Evolutionary conservation across 2,797 vertebrate species (phyloP), one percentile per base, ranked within the genome.

Genomic region (Scolopax bukidnonensis): DNA sequence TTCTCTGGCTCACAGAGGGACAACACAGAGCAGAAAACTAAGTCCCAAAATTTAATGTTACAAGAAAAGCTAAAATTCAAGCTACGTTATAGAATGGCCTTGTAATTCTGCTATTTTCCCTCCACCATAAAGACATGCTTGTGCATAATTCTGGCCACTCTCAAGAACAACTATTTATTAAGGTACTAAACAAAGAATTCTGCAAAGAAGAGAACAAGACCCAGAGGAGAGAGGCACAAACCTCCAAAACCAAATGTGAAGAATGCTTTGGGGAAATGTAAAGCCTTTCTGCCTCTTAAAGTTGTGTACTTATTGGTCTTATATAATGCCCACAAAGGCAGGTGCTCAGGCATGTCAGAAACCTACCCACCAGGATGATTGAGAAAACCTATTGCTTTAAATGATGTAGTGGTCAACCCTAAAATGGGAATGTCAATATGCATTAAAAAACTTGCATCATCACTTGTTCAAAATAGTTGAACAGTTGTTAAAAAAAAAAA

Each of bases 391-490:
- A 43, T 2, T 45, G 32, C 68, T 67, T 43, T 64, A 93, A 67
- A 45, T 50, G 11, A 89, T 16, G 41, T n/a, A 71, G 54, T 20
- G 40, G 48, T 57, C 76, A 91, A 74, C 56, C 24, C 16, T 47
- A 51, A 92, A 59, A 83, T 16, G 28, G 38, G 19, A 80, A 81
- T 81, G 70, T 69, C 78, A 76, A 81, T 70, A 63, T 32, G 25
- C 61, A 87, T 75, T 93, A 27, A 76, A 94, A 95, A 96, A 92
- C 30, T n/a, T 60, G 65, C 54, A 90, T 85, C 67, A 87, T 23
- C 78, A 63, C 20, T 70, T 45, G 36, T 77, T 78, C 43, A 84
- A 77, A 93, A 80, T 33, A 74, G 48, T 20, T 74, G 30, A 83
- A 65, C 32, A 81, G 36, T 47, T 68, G 59, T 91, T 75, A 88